These are phyloP conservation scores for Erythrolamprus reginae DNA, from an alignment of 2,113 vertebrate genomes.

Conservation along the genomic window DNA sequence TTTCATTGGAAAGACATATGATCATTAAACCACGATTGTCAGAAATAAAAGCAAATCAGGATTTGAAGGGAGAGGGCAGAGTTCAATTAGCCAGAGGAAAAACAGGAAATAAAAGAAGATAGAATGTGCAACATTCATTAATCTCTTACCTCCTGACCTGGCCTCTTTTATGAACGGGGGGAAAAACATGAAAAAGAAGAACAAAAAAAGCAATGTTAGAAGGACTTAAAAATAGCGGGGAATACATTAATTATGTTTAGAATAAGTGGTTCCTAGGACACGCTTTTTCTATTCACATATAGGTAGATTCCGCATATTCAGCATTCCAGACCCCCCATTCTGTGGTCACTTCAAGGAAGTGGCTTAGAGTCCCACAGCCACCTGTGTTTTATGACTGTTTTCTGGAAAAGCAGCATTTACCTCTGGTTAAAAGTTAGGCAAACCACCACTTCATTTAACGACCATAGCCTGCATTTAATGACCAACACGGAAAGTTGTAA, in stretches of 20 bases:
- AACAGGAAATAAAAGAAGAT: not conserved
- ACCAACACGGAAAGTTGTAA: not conserved
- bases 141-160: not conserved
- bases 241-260: not conserved
- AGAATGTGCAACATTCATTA: not conserved
- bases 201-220: not conserved
- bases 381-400: too few relatives aligned
- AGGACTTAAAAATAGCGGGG: not conserved
- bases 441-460: not conserved
- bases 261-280: not conserved
- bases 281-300: not conserved
- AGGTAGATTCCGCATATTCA: not conserved
- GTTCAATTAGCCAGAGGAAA: not conserved
- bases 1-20: too few relatives aligned
- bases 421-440: too few relatives aligned
- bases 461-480: not conserved
- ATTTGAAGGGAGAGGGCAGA: not conserved
- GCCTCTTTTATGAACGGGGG: not conserved
- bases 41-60: not conserved
- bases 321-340: not conserved
- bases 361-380: too few relatives aligned
- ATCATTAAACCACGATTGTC: not conserved
- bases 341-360: too few relatives aligned
- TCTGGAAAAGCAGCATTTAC: too few relatives aligned
- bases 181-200: not conserved